Evolutionary conservation across 2,797 vertebrate genomes (phyloP).

Genomic region (Esox lucius): DNA sequence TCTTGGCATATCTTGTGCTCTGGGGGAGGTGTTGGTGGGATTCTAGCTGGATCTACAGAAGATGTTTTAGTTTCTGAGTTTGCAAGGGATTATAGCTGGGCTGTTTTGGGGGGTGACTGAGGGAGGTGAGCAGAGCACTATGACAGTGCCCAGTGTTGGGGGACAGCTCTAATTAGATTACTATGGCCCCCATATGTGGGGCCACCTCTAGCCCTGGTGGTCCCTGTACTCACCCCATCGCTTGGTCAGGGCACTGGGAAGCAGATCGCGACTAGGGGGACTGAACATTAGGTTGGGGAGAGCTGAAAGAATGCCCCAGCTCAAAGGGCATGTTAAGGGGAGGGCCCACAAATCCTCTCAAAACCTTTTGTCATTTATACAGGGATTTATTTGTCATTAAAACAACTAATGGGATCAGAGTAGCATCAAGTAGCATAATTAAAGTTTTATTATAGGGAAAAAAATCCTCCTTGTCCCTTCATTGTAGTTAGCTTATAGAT

Average conservation of each 20-base stretch:
- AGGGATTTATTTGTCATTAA: conserved; percentile 82
- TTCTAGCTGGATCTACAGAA: conserved; percentile 7
- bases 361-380: conserved; percentile 77
- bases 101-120: conserved; percentile 29
- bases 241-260: conserved; percentile 68
- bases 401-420: conserved; percentile 67
- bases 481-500: background rate
- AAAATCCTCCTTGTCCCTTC: background rate
- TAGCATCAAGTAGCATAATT: conserved; percentile 63
- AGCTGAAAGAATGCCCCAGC: conserved; percentile 59
- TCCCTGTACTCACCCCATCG: conserved; percentile 59
- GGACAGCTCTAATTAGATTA: conserved; percentile 85
- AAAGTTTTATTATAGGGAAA: background rate
- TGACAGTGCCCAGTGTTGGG: conserved; percentile 71
- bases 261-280: conserved; percentile 55
- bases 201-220: conserved; percentile 78
- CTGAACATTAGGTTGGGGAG: conserved; percentile 59
- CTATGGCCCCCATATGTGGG: conserved; percentile 82
- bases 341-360: conserved; percentile 78
- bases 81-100: conserved; percentile 73
- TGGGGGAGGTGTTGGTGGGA: background rate
- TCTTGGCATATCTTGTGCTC: background rate
- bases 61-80: conserved; percentile 51
- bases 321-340: conserved; percentile 65
- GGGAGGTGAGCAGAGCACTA: conserved; percentile 55